Conservation (phyloP, 2,888 invertebrate genomes). For the Acanthoscelides obtectus region DNA sequence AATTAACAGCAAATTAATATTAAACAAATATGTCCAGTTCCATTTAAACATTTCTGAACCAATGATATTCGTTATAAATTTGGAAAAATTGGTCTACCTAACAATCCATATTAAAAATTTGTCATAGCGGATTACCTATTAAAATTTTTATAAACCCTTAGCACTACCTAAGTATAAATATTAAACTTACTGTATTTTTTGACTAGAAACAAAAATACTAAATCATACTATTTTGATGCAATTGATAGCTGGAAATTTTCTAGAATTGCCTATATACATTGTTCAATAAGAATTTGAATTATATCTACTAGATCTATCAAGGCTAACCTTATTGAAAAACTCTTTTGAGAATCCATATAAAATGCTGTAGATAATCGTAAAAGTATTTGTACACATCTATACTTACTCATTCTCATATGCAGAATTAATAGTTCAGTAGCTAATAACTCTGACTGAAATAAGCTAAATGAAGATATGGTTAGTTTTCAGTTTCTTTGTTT, state of each 20-base stretch:
- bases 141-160: neutral
- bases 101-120: neutral
- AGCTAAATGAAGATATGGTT: no score
- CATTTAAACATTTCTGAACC: neutral
- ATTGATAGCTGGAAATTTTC: neutral
- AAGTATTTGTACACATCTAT: neutral
- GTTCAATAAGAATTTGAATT: neutral
- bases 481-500: no score
- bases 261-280: neutral
- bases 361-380: neutral
- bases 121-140: neutral
- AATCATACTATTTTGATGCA: neutral
- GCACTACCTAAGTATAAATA: neutral
- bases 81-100: neutral
- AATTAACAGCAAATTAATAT: neutral
- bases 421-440: no score
- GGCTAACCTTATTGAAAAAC: neutral
- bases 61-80: neutral
- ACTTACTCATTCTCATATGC: no score
- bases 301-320: neutral
- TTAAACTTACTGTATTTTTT: neutral
- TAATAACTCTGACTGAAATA: no score
- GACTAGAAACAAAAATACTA: neutral
- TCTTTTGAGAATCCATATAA: no score
- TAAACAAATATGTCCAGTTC: neutral